These are phyloP conservation scores for Sceliomorpha sp. DNA, from an alignment of 2,888 invertebrate species.

Conservation along the genomic window DNA sequence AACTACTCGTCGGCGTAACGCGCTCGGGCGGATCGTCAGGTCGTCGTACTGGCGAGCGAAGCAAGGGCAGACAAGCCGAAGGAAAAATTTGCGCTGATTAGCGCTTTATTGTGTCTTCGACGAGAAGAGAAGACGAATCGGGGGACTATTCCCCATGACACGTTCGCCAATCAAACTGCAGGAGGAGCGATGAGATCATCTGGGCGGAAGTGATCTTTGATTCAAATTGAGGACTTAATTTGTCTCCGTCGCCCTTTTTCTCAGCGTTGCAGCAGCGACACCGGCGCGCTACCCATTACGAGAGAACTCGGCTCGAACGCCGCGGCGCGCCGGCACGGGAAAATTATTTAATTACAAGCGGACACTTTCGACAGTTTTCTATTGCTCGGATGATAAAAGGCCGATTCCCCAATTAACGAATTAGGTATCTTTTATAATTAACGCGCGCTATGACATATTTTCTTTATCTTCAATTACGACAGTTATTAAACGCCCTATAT, in stretches of 20 bases:
- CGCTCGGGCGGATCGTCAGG: conserved; percentile 6
- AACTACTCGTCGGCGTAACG: no score
- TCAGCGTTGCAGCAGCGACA: conserved; percentile 16
- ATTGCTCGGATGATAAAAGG: conserved; percentile 12
- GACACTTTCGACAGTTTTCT: conserved; percentile 25
- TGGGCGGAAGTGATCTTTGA: conserved; percentile 76
- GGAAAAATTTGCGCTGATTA: conserved; percentile 55
- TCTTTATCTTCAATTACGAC: no score
- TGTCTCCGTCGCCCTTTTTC: conserved; percentile 58
- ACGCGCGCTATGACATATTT: neutral
- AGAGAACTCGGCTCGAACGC: conserved; percentile 10
- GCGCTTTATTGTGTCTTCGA: conserved; percentile 56
- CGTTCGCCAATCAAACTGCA: conserved; percentile 66
- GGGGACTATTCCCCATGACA: conserved; percentile 45
- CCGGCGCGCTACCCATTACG: conserved; percentile 2
- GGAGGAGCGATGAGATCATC: conserved; percentile 73
- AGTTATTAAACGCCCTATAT: no score
- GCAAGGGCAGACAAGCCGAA: conserved; percentile 49
- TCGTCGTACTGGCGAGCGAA: conserved; percentile 39
- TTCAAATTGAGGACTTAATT: conserved; percentile 77
- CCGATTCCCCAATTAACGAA: no score
- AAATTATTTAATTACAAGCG: conserved; percentile 36
- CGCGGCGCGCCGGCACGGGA: conserved; percentile 1
- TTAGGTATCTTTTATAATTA: neutral
- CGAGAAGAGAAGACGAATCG: conserved; percentile 41